Conservation (phyloP, 2,888 invertebrate genomes). For the Nephrotoma appendiculata region DNA sequence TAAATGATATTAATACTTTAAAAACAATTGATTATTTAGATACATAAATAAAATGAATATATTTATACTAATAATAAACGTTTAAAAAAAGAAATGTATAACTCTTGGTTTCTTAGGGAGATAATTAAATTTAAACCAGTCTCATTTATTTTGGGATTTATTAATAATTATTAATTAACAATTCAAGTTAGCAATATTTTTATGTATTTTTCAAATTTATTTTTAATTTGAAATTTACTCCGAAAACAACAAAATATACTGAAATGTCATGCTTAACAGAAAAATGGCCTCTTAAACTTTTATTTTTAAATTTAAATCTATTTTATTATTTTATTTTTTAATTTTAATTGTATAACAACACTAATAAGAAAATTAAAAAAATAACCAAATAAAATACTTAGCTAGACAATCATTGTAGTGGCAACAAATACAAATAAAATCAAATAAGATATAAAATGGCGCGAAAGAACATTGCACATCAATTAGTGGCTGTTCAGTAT, state of each 20-base stretch:
- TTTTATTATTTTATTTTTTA: not conserved
- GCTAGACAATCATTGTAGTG: not conserved
- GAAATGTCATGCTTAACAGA: not conserved
- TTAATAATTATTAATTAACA: not conserved
- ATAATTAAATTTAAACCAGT: not conserved
- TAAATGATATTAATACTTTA: no score
- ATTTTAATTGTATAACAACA: not conserved
- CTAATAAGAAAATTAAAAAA: not conserved
- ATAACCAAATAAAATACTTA: not conserved
- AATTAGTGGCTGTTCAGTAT: not conserved
- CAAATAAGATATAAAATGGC: not conserved
- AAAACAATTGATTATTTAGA: no score
- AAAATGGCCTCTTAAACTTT: not conserved
- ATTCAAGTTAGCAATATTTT: not conserved
- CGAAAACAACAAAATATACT: not conserved
- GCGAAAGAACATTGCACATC: not conserved
- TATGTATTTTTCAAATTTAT: not conserved
- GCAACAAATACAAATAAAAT: not conserved
- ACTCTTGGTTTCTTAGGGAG: no score
- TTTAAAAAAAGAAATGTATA: no score
- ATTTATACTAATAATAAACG: no score
- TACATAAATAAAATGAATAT: no score
- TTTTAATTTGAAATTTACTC: not conserved
- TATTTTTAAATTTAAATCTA: not conserved
- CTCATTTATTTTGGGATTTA: not conserved